phyloP scores from a whole-genome alignment of 2,113 vertebrate species.

The Poicephalus gulielmi region DNA sequence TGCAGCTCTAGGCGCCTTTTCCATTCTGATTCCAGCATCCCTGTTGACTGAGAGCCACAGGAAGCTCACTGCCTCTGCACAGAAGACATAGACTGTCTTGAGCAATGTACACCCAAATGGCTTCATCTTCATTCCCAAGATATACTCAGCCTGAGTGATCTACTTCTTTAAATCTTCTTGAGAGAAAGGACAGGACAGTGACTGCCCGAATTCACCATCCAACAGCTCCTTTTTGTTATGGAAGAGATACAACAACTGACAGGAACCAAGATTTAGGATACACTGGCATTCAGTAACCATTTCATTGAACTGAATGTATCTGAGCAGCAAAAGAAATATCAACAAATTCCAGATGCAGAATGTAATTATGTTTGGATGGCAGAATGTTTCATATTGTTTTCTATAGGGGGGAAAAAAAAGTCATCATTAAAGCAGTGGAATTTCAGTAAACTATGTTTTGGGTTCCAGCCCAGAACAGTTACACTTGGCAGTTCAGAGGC shows the following conservation, averaged over 20 bases:
- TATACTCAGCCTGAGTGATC: neutral
- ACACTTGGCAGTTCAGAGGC: slow-evolving; percentile 65
- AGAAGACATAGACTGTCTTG: rapidly evolving
- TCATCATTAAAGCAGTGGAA: slow-evolving; percentile 64
- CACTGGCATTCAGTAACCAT: neutral
- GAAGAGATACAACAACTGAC: neutral
- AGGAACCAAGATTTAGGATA: neutral
- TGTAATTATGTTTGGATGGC: slow-evolving; percentile 63
- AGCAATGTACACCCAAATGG: neutral
- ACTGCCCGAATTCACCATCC: neutral
- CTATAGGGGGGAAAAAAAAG: slow-evolving; percentile 44
- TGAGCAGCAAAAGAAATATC: slow-evolving; percentile 56
- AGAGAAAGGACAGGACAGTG: neutral
- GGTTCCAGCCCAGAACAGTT: slow-evolving; percentile 66
- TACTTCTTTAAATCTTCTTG: neutral
- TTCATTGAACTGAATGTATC: neutral
- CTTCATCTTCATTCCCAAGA: neutral
- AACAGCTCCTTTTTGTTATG: neutral
- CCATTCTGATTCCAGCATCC: neutral
- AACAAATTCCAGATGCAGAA: slow-evolving; percentile 67
- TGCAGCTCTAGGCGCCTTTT: neutral
- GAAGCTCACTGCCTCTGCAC: neutral
- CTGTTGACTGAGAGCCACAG: neutral
- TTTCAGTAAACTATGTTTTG: slow-evolving; percentile 70
- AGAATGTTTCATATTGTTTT: slow-evolving; percentile 69